phyloP scores from a whole-genome alignment of 2,113 vertebrate genomes.

The Myanophis thanlyinensis region DNA sequence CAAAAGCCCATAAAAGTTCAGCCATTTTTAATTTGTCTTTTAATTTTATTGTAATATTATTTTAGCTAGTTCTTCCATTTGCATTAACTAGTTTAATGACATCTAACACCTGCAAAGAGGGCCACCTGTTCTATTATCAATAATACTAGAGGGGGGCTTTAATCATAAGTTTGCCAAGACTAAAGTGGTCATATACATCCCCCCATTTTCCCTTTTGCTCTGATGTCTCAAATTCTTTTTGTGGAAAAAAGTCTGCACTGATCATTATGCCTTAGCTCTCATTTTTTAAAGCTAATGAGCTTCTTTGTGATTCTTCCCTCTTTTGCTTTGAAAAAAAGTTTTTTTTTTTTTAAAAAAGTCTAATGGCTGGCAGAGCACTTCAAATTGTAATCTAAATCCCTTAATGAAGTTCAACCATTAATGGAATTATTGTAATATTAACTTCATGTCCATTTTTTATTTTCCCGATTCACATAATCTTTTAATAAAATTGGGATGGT shows the following conservation, averaged over 20 bases:
- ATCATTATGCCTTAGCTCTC: not conserved
- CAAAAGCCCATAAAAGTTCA: not conserved
- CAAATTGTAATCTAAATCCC: not conserved
- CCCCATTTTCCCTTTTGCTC: not conserved
- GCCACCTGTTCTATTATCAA: not conserved
- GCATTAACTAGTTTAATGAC: not conserved
- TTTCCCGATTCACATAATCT: not conserved
- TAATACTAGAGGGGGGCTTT: not conserved
- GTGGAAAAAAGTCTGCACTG: not conserved
- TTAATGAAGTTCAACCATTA: not conserved
- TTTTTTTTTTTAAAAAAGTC: not conserved
- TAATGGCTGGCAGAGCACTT: not conserved
- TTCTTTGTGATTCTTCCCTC: not conserved
- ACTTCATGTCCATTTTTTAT: not conserved
- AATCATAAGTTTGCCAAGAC: not conserved
- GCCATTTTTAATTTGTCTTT: not conserved
- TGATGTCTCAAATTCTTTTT: not conserved
- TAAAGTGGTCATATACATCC: not conserved
- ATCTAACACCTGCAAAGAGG: not conserved
- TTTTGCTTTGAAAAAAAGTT: not conserved
- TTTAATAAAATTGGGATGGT: not conserved
- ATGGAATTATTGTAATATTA: not conserved
- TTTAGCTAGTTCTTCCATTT: not conserved
- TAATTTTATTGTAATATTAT: not conserved
- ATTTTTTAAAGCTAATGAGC: not conserved